Evolutionary conservation across 2,113 vertebrate genomes (phyloP).

Genomic region (Mirounga angustirostris): DNA sequence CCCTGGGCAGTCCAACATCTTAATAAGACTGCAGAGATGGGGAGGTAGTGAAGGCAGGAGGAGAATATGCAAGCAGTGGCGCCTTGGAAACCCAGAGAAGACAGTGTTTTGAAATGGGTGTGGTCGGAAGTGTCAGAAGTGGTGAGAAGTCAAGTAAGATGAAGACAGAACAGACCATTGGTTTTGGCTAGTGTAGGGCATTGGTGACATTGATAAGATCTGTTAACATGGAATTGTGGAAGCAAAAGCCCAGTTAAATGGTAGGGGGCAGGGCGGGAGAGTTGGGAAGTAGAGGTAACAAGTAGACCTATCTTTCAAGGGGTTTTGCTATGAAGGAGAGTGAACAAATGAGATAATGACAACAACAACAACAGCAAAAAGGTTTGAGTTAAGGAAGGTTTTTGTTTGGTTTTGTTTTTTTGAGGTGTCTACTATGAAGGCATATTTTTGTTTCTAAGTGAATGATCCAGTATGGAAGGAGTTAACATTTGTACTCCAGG

Average conservation of each 20-base stretch:
- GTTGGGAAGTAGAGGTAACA: not conserved
- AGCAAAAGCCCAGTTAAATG: not conserved
- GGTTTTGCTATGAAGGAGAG: not conserved
- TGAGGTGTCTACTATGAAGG: not conserved
- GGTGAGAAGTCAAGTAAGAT: not conserved
- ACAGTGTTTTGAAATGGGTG: not conserved
- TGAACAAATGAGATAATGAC: not conserved
- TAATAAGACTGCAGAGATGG: not conserved
- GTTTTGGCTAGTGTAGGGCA: not conserved
- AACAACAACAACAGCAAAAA: not conserved
- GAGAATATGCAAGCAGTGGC: rapidly evolving
- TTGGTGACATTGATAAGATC: not conserved
- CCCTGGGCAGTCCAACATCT: too few species aligned
- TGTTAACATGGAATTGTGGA: not conserved
- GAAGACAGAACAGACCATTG: not conserved
- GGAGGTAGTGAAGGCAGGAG: not conserved
- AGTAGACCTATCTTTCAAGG: not conserved
- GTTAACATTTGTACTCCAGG: not conserved
- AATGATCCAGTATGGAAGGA: not conserved
- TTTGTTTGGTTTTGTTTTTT: not conserved
- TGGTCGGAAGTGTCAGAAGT: not conserved
- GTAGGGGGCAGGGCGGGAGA: not conserved
- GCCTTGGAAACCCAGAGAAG: not conserved
- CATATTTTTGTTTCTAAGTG: not conserved
- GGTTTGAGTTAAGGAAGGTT: not conserved